Conservation (phyloP, 2,888 invertebrate species). For the Podabrus alpinus region DNA sequence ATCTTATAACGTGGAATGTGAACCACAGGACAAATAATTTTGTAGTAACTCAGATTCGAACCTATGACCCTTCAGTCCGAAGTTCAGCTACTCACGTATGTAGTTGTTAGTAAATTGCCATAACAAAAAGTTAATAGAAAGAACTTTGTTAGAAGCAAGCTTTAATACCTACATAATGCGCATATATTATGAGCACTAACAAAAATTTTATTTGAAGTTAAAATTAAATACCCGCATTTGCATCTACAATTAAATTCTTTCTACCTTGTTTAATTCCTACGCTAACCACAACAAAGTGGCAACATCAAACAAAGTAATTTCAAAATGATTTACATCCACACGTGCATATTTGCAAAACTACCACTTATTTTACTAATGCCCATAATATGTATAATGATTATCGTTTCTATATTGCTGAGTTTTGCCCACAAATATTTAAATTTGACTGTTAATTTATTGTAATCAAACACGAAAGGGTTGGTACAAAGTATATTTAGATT, state of each 20-base stretch:
- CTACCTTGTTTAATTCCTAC: not conserved
- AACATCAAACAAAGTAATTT: not conserved
- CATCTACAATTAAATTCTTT: not conserved
- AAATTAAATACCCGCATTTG: not conserved
- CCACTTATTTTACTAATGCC: conserved; percentile 3
- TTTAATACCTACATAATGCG: not conserved
- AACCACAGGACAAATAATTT: no score
- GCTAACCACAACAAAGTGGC: not conserved
- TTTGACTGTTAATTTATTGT: not conserved
- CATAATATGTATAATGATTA: not conserved
- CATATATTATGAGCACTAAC: not conserved
- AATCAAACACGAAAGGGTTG: not conserved
- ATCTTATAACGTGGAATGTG: no score
- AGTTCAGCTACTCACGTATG: no score
- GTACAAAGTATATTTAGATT: not conserved
- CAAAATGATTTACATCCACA: not conserved
- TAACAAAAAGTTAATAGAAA: not conserved
- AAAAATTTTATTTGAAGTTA: not conserved
- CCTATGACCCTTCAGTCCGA: no score
- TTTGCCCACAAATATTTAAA: conserved; percentile 5
- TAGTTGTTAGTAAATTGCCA: no score
- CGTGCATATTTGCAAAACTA: not conserved
- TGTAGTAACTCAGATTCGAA: no score
- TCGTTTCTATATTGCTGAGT: conserved; percentile 1
- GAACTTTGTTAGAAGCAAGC: not conserved